Conservation (phyloP, 1,140 invertebrate genomes). For the Centruroides vittatus region DNA sequence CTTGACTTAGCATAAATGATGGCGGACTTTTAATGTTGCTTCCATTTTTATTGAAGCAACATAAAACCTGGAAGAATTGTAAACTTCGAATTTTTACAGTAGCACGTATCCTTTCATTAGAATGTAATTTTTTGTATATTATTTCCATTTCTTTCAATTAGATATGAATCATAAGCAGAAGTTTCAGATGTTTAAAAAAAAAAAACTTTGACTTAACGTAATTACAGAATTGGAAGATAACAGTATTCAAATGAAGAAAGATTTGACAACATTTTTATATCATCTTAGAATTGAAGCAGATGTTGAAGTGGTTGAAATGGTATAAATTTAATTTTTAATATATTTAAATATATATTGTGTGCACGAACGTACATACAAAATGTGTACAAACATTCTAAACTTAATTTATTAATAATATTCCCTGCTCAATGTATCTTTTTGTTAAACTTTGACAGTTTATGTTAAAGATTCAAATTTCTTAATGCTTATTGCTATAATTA, state of each 20-base stretch:
- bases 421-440: neutral
- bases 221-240: conserved; percentile 38
- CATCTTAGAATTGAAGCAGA: conserved; percentile 94
- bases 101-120: conserved; percentile 33
- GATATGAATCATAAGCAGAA: too few species aligned
- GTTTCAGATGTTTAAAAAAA: too few species aligned
- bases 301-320: conserved; percentile 99
- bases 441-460: too few species aligned
- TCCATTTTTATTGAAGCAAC: conserved; percentile 90
- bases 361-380: conserved; percentile 19
- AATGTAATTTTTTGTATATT: too few species aligned
- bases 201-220: neutral
- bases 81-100: conserved; percentile 97
- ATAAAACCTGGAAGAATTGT: conserved; percentile 94
- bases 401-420: neutral
- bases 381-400: neutral
- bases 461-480: too few species aligned
- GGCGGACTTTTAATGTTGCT: conserved; percentile 56
- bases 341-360: too few species aligned
- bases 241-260: conserved; percentile 99
- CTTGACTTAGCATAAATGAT: neutral
- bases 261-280: conserved; percentile 94
- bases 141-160: too few species aligned
- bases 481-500: too few species aligned
- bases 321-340: conserved; percentile 30